These are phyloP conservation scores for Agriopis aurantiaria DNA, from an alignment of 2,888 invertebrate genomes.

Conservation along the genomic window DNA sequence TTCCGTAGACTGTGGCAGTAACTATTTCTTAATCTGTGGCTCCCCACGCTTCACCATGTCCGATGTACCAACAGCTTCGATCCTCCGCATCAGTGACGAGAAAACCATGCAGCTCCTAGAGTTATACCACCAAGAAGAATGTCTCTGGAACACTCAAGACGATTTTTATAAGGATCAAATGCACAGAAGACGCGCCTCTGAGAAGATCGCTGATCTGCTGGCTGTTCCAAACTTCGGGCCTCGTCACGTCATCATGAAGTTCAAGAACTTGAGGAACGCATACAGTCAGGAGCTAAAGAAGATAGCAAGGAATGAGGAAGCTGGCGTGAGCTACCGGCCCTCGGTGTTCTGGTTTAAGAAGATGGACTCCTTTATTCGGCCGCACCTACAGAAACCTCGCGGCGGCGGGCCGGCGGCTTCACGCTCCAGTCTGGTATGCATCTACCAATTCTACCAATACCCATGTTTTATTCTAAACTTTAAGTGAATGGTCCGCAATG, in stretches of 20 bases:
- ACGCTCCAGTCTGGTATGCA: not conserved
- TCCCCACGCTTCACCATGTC: not conserved
- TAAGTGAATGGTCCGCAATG: not conserved
- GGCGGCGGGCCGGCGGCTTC: not conserved
- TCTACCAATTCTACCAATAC: not conserved
- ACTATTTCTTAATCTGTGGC: not conserved
- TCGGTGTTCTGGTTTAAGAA: slow-evolving; percentile 61
- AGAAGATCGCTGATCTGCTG: slow-evolving; percentile 59
- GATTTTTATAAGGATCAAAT: slow-evolving; percentile 56
- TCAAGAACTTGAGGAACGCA: slow-evolving; percentile 69
- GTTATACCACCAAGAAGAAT: slow-evolving; percentile 59
- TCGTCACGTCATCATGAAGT: slow-evolving; percentile 66
- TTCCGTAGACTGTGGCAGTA: not conserved
- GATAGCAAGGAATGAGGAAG: slow-evolving; percentile 45
- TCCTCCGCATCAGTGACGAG: slow-evolving; percentile 55
- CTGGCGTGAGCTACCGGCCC: slow-evolving; percentile 53
- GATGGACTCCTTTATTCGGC: slow-evolving; percentile 65
- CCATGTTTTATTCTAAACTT: too few species aligned
- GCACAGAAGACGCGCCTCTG: slow-evolving; percentile 50
- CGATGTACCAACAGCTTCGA: slow-evolving; percentile 28
- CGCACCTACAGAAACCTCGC: slow-evolving; percentile 53
- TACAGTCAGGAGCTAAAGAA: slow-evolving; percentile 72
- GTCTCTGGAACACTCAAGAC: slow-evolving; percentile 61
- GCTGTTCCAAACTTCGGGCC: slow-evolving; percentile 60
- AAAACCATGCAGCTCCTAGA: slow-evolving; percentile 60